These are phyloP conservation scores for Romanogobio albipinnatus DNA, from an alignment of 2,113 vertebrate genomes.

Conservation along the genomic window DNA sequence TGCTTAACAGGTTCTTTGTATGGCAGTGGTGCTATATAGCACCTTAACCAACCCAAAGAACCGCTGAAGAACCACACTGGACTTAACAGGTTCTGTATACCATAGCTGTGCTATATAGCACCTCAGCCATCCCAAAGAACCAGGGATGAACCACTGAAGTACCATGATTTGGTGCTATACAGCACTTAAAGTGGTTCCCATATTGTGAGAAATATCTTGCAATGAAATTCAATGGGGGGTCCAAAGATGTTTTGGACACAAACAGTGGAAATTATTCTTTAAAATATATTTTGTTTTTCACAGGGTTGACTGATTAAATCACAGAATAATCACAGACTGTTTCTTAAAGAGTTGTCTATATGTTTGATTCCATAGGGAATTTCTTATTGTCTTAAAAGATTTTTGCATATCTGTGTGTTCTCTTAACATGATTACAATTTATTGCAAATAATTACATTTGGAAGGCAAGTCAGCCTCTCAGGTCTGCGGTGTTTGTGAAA, in stretches of 20 bases:
- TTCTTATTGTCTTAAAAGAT: not conserved
- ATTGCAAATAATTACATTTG: constrained; percentile 2
- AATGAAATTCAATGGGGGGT: not conserved
- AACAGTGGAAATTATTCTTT: not conserved
- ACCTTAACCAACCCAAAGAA: no score
- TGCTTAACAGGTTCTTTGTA: no score
- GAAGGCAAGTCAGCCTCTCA: not conserved
- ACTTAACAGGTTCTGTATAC: no score
- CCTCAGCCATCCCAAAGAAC: no score
- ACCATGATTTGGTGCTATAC: no score
- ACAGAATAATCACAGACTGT: not conserved
- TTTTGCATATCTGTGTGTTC: not conserved
- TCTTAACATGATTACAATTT: not conserved
- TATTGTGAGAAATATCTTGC: not conserved
- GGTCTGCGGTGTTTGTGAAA: not conserved
- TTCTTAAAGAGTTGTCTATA: not conserved
- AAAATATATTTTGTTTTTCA: not conserved
- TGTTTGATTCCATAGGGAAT: not conserved
- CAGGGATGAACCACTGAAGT: no score
- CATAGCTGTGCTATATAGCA: no score
- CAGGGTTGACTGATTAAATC: not conserved
- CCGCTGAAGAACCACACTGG: no score
- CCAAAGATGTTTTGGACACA: not conserved
- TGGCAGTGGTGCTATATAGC: no score
- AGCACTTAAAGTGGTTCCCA: no score